Conservation (phyloP, 2,113 vertebrate genomes). For the Ursus arctos region DNA sequence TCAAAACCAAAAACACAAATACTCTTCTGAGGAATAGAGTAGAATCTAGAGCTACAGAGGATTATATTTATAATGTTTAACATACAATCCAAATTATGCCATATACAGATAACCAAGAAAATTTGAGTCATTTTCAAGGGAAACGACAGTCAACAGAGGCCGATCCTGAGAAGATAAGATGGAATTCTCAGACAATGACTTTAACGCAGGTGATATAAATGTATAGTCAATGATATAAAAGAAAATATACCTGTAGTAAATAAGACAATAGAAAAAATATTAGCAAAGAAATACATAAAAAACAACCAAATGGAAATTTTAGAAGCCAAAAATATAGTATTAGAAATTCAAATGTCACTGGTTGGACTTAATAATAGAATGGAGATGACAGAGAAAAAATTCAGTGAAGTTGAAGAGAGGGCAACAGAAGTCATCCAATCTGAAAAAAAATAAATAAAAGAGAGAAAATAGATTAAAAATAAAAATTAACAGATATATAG, state of each 20-base stretch:
- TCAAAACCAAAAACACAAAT: not conserved
- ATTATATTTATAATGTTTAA: not conserved
- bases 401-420: not conserved
- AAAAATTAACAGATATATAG: not conserved
- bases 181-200: not conserved
- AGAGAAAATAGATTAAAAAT: not conserved
- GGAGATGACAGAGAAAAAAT: not conserved
- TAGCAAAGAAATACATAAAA: not conserved
- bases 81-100: not conserved
- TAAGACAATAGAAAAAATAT: not conserved
- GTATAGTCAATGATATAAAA: not conserved
- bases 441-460: not conserved
- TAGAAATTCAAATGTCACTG: constrained; percentile 6
- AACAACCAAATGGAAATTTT: not conserved
- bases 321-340: not conserved
- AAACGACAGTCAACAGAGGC: not conserved
- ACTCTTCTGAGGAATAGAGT: not conserved
- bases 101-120: not conserved
- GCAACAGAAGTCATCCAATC: not conserved
- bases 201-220: not conserved
- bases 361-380: not conserved
- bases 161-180: not conserved
- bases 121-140: not conserved
- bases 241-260: not conserved
- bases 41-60: not conserved